Conservation (phyloP, 2,113 vertebrate species). For the Notiomystis cincta region DNA sequence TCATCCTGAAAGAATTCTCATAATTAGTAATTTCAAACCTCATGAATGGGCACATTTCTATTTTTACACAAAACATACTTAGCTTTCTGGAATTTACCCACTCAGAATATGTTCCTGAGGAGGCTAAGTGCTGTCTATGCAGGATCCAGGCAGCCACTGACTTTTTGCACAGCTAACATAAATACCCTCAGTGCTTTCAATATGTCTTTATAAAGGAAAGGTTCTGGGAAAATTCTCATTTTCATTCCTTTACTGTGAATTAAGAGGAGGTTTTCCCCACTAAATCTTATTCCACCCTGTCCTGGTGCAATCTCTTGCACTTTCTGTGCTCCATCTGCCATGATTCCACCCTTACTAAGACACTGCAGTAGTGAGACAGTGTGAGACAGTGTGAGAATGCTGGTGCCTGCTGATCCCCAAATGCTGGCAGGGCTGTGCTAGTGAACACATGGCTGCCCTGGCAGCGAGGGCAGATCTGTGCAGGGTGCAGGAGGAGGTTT, state of each 20-base stretch:
- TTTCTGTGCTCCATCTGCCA: background rate
- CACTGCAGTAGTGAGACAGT: background rate
- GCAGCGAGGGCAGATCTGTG: accelerated
- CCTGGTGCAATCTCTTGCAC: background rate
- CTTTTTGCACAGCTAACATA: background rate
- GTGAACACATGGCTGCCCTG: background rate
- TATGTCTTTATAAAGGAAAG: background rate
- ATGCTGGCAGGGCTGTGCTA: background rate
- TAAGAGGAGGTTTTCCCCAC: background rate
- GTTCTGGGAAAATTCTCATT: background rate
- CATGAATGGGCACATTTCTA: background rate
- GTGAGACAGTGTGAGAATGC: background rate
- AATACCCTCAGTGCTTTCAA: background rate
- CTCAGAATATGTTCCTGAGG: background rate
- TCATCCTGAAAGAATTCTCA: background rate
- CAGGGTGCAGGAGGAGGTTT: background rate
- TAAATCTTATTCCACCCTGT: background rate
- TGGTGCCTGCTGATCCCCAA: background rate
- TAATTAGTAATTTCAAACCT: background rate
- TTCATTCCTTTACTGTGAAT: background rate
- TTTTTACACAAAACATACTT: background rate
- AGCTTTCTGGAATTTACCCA: background rate
- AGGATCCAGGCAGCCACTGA: background rate
- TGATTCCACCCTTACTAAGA: background rate
- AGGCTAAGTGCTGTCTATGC: background rate